Evolutionary conservation across 2,888 invertebrate species (phyloP).

Genomic region (Eilema sororculum): DNA sequence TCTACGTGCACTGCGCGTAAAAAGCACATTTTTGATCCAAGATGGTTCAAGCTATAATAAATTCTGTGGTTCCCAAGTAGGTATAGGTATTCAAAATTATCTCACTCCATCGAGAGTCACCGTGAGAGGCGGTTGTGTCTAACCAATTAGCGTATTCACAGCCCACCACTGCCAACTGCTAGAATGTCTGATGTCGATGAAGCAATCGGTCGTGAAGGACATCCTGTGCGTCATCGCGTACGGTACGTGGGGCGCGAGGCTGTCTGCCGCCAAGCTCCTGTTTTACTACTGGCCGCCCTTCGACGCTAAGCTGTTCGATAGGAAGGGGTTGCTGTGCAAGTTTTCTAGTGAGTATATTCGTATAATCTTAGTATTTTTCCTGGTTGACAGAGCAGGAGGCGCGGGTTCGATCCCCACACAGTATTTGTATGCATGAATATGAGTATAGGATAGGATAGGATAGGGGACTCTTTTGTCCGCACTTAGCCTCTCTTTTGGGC

Average conservation of each 20-base stretch:
- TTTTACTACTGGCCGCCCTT: slow-evolving; percentile 99
- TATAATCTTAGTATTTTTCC: neutral
- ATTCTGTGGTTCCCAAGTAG: no score
- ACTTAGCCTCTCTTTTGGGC: no score
- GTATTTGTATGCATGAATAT: no score
- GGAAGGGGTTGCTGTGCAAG: slow-evolving; percentile 95
- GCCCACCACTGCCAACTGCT: slow-evolving; percentile 98
- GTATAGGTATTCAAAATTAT: no score
- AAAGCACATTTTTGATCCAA: no score
- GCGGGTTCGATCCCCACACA: no score
- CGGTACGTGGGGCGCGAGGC: slow-evolving; percentile 96
- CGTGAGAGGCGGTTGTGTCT: neutral
- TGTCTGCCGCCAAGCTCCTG: slow-evolving; percentile 98
- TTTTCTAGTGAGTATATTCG: slow-evolving; percentile 90
- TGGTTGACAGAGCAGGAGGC: neutral
- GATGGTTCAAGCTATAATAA: no score
- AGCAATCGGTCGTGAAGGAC: slow-evolving; percentile 96
- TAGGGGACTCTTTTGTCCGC: no score
- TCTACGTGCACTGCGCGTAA: no score
- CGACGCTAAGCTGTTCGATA: slow-evolving; percentile 96
- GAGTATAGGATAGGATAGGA: no score
- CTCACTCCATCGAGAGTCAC: neutral
- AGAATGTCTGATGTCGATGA: slow-evolving; percentile 98
- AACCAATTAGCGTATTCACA: slow-evolving; percentile 61
- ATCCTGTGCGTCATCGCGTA: slow-evolving; percentile 98